A percentile compares a stretch with the other conserved stretches of the same genome.
Conservation (phyloP, 2,113 vertebrate genomes). For the Rhinoderma darwinii region DNA sequence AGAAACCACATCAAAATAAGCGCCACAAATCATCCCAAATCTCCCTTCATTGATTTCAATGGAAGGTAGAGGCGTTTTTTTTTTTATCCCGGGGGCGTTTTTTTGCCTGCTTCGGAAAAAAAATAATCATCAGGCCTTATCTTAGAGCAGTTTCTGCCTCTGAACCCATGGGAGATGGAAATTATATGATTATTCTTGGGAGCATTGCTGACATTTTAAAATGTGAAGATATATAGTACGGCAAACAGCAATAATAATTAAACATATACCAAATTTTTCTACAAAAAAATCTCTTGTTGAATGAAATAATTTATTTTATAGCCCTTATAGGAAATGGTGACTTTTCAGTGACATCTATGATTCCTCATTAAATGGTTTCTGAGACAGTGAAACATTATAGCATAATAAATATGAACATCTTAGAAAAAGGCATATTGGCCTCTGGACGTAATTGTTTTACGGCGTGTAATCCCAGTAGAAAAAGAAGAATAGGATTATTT, state of each 20-base stretch:
- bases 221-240: slow-evolving; percentile 9
- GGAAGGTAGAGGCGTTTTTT: too few species aligned
- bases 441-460: slow-evolving; percentile 63
- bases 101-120: too few species aligned
- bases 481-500: slow-evolving; percentile 64
- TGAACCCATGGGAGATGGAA: too few species aligned
- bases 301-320: slow-evolving; percentile 52
- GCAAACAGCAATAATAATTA: neutral
- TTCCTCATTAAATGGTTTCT: slow-evolving; percentile 63
- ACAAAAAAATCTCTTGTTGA: neutral
- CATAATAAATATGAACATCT: slow-evolving; percentile 62
- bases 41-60: too few species aligned
- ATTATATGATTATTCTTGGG: slow-evolving; percentile 22
- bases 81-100: too few species aligned
- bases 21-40: too few species aligned
- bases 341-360: slow-evolving; percentile 59
- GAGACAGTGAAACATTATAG: slow-evolving; percentile 61
- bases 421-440: slow-evolving; percentile 61
- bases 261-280: slow-evolving; percentile 14
- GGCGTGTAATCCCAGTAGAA: slow-evolving; percentile 64
- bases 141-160: too few species aligned
- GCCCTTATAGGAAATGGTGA: neutral
- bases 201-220: slow-evolving; percentile 39
- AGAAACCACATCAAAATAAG: too few species aligned
- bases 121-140: too few species aligned